Conservation (phyloP, 2,113 vertebrate genomes). For the Mus spicilegus region DNA sequence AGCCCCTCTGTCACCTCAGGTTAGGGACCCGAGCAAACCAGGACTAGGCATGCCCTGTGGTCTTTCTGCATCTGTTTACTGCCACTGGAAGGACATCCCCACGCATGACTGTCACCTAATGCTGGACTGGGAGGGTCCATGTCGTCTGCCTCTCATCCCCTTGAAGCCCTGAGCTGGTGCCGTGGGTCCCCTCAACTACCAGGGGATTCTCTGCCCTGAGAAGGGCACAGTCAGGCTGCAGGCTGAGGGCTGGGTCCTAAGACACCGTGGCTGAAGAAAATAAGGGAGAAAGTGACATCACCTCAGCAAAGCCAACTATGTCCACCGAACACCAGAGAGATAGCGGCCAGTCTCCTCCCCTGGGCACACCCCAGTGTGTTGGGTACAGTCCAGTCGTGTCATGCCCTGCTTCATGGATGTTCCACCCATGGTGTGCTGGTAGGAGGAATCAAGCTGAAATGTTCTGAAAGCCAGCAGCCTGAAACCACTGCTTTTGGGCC, state of each 20-base stretch:
- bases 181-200: neutral
- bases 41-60: neutral
- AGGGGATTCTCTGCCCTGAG: neutral
- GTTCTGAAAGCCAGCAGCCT: no score
- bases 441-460: neutral
- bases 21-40: neutral
- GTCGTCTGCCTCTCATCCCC: rapidly evolving
- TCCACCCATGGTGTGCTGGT: neutral
- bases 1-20: constrained; percentile 22
- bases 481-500: no score
- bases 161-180: neutral
- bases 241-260: neutral
- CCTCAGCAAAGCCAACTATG: neutral
- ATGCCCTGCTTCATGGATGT: neutral
- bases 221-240: neutral
- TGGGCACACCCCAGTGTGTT: no score
- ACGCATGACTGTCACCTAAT: neutral
- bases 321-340: no score
- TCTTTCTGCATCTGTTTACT: neutral
- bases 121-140: rapidly evolving
- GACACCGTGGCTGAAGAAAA: neutral
- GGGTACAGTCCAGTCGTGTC: neutral
- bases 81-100: neutral
- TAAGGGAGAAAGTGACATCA: neutral
- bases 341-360: neutral